Evolutionary conservation across 2,113 vertebrate species (phyloP).

Genomic region (Malurus elegans): DNA sequence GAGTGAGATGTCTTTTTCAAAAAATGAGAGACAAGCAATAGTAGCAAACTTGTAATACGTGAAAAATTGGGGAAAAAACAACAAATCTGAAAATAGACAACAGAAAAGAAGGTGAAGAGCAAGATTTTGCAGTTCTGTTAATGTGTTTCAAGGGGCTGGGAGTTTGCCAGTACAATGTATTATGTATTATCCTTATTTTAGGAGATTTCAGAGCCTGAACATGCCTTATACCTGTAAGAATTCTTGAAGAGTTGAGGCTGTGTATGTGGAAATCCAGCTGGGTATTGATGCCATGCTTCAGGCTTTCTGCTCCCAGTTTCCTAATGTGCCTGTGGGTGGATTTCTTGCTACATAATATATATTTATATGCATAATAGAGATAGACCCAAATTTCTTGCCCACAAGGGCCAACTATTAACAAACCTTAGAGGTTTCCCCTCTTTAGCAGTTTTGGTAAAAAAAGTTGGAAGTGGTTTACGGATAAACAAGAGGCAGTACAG

Average conservation of each 20-base stretch:
- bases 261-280: neutral
- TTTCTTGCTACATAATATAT: neutral
- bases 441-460: neutral
- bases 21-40: neutral
- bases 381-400: neutral
- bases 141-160: neutral
- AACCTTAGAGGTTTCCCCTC: neutral
- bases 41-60: neutral
- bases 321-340: neutral
- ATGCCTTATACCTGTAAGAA: neutral
- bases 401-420: neutral
- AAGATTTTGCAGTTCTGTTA: neutral
- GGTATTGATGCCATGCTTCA: neutral
- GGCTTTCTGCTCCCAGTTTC: neutral
- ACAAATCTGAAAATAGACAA: neutral
- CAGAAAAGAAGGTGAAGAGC: neutral
- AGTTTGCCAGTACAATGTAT: neutral
- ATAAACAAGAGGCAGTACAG: neutral
- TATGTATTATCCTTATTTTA: neutral
- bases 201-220: neutral
- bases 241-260: neutral
- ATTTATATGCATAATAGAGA: neutral
- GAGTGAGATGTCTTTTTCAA: neutral
- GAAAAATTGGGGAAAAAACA: neutral
- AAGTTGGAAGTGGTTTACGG: neutral